Percentiles rank a stretch among this genome's conserved stretches.
Evolutionary conservation across 2,113 vertebrate genomes (phyloP).

Genomic region (Dermatemys mawii): DNA sequence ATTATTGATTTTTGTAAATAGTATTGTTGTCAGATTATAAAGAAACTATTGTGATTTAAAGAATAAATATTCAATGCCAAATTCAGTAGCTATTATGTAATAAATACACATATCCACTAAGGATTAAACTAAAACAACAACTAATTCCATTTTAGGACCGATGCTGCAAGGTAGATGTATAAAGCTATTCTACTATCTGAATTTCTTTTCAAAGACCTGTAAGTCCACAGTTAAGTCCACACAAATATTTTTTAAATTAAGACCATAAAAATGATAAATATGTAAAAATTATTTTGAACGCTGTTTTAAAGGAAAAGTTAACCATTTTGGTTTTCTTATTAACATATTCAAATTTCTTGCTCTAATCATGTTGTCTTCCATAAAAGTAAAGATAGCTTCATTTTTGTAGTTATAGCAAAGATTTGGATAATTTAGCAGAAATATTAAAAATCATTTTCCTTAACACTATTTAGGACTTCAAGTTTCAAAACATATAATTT

Average conservation of each 20-base stretch:
- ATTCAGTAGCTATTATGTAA: not conserved
- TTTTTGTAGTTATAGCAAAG: not conserved
- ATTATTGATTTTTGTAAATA: not conserved
- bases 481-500: not conserved
- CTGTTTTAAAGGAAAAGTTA: not conserved
- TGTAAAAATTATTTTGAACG: not conserved
- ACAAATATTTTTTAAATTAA: not conserved
- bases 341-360: not conserved
- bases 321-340: not conserved
- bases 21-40: not conserved
- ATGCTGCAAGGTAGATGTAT: not conserved
- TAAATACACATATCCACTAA: not conserved
- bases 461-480: not conserved
- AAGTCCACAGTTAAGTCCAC: not conserved
- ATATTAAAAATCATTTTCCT: not conserved
- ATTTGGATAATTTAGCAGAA: not conserved
- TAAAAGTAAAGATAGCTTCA: rapidly evolving
- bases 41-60: not conserved
- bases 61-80: not conserved
- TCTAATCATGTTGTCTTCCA: not conserved
- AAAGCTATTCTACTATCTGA: not conserved
- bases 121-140: not conserved
- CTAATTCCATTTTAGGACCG: not conserved
- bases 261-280: not conserved
- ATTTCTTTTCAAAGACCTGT: not conserved